phyloP scores from a whole-genome alignment of 2,113 vertebrate species.

The Dromaius novaehollandiae region DNA sequence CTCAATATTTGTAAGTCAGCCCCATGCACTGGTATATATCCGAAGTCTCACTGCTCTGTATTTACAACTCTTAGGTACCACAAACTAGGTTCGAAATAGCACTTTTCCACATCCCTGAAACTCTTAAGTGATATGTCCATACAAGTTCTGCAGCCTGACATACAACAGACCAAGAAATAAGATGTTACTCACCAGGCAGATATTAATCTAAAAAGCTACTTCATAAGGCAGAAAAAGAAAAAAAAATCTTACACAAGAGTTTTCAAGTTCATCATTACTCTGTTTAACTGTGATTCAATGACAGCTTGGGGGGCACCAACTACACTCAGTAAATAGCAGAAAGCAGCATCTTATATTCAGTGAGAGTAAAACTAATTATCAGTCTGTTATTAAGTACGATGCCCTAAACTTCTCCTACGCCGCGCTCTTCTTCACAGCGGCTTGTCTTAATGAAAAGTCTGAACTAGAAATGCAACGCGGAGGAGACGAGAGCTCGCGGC shows the following conservation, averaged over 20 bases:
- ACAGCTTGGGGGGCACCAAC: background rate
- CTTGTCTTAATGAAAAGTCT: background rate
- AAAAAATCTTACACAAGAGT: background rate
- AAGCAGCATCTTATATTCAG: background rate
- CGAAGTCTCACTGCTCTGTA: background rate
- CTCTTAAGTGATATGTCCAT: background rate
- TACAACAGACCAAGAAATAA: background rate
- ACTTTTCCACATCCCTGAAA: background rate
- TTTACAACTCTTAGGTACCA: background rate
- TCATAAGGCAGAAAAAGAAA: background rate
- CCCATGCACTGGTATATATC: background rate
- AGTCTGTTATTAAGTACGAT: background rate
- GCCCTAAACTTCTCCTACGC: background rate
- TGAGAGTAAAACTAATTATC: background rate
- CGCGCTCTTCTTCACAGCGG: background rate
- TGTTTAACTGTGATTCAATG: background rate
- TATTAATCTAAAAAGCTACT: background rate
- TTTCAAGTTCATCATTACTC: background rate
- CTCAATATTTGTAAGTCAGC: background rate
- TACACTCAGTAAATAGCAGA: background rate
- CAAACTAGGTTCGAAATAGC: background rate
- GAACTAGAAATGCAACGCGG: background rate
- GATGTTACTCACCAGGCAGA: background rate
- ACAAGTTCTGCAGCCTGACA: background rate
- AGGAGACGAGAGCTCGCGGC: background rate